Evolutionary conservation across 2,113 vertebrate species (phyloP).

Genomic region (Tetrao urogallus): DNA sequence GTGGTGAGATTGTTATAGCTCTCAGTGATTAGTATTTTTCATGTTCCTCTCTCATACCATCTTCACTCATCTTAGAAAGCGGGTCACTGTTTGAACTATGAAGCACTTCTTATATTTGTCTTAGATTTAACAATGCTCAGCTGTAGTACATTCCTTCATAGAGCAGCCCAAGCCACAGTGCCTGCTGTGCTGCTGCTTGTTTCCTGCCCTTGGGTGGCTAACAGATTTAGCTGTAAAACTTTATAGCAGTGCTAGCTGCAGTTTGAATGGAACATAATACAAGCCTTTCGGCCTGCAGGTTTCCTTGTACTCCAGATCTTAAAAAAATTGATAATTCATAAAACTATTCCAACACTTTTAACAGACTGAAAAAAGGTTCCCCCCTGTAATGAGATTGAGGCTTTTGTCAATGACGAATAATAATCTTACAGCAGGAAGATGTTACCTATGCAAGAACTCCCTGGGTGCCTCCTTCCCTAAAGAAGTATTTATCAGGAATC

Average conservation of each 20-base stretch:
- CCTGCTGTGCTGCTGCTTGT: not conserved
- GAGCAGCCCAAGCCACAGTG: not conserved
- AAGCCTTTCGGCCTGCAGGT: not conserved
- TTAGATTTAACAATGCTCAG: not conserved
- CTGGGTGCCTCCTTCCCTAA: not conserved
- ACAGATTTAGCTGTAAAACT: not conserved
- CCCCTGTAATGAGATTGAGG: rapidly evolving
- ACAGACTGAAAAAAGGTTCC: not conserved
- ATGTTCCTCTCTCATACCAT: not conserved
- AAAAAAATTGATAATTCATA: not conserved
- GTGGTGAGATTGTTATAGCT: not conserved
- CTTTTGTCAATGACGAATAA: not conserved
- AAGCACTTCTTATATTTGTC: not conserved
- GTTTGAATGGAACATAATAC: not conserved
- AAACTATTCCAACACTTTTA: not conserved
- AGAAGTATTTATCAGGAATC: not conserved
- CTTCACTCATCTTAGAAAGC: not conserved
- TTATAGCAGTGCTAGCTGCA: not conserved
- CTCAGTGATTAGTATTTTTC: not conserved
- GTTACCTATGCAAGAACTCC: not conserved
- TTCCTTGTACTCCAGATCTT: not conserved
- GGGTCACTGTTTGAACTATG: not conserved
- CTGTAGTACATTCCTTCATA: not conserved
- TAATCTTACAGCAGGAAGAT: not conserved
- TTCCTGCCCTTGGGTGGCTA: not conserved